Evolutionary conservation across 2,113 vertebrate genomes (phyloP).

Genomic region (Agapornis roseicollis): DNA sequence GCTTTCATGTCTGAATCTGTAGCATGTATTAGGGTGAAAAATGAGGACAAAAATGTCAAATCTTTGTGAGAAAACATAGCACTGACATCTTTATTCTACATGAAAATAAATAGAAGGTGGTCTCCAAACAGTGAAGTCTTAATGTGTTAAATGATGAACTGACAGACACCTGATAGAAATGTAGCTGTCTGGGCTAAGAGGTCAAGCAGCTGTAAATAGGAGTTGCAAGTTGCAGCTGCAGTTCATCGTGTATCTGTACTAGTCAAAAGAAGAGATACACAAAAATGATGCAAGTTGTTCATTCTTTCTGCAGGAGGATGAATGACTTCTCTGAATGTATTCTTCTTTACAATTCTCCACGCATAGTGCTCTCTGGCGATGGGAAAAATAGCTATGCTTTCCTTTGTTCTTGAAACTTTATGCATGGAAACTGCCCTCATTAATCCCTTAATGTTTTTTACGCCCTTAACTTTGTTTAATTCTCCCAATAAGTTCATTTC

Average conservation of each 20-base stretch:
- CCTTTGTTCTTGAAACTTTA: background rate
- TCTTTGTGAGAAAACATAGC: background rate
- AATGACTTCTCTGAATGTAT: background rate
- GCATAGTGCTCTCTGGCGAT: background rate
- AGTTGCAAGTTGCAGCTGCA: background rate
- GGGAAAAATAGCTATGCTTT: background rate
- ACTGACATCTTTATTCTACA: background rate
- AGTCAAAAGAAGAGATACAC: background rate
- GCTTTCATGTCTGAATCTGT: background rate
- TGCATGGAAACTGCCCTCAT: background rate
- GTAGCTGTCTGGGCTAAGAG: background rate
- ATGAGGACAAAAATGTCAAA: background rate
- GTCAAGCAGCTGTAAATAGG: background rate
- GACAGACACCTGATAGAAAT: background rate
- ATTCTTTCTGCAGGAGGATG: background rate
- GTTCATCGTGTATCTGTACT: background rate
- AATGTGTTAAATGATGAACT: background rate
- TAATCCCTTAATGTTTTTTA: background rate
- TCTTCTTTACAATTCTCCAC: background rate
- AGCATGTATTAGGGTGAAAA: background rate
- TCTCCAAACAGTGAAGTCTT: background rate
- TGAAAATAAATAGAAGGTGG: background rate
- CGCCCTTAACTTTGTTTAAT: background rate
- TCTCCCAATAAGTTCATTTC: background rate
- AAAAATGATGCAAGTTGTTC: background rate